Base-by-base conservation (phyloP, 2,888 invertebrate species). In the Drosophila meridionalis region DNA sequence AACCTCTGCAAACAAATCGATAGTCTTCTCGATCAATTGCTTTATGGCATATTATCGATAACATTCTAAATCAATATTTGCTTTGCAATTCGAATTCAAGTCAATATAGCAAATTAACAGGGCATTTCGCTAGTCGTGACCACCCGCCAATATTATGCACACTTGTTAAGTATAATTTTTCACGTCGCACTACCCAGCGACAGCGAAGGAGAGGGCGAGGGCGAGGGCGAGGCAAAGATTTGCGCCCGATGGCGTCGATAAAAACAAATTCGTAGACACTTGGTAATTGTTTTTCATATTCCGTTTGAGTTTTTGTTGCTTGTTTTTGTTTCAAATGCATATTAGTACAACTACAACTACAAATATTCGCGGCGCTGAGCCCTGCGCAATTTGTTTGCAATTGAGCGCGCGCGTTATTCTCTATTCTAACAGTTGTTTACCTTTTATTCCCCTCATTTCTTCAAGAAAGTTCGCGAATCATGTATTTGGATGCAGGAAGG, bases 321-420 rank as follows among this genome's bases (percentile, higher is more conserved):
- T 26, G 2, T 32, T 75, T 68, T 47, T 47, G 34, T 57, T 69
- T 26, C 48, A 50, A 66, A 63, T 63, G 70, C 67, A 68, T 38
- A 38, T 52, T 50, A 50, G 5, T 20, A 34, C n/a, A 34, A 9
- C 50, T 38, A 48, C 30, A 48, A 52, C 63, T 73, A 79, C 43
- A 45, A 34, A 26, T 36, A 55, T 55, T 53, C 11, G 12, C 40
- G 58, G 9, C 45, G 56, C 45, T 64, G 65, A 73, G 86, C 84
- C 86, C 89, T 80, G 76, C 86, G 72, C 86, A 86, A 86, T 76
- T 73, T 80, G 72, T 80, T 87, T 89, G 75, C 82, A 82, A 76
- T 86, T 86, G 89, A 62, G 86, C 76, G 40, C 12, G 40, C 68
- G 56, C 45, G 12, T 47, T 68, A 52, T 66, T 61, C 36, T 6